Conservation (phyloP, 2,888 invertebrate genomes). For the Rhagonycha fulva region DNA sequence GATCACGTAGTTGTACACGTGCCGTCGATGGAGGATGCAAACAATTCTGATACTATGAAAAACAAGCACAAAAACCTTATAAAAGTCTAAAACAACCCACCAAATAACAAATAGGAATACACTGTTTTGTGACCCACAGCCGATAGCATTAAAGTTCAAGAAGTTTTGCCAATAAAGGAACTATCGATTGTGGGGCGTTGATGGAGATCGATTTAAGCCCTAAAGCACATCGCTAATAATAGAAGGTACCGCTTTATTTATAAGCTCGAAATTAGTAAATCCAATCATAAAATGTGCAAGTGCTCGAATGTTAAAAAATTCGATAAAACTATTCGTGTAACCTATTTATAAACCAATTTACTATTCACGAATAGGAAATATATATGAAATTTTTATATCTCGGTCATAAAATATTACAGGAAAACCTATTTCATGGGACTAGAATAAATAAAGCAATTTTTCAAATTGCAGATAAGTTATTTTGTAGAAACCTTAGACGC, state of each 20-base stretch:
- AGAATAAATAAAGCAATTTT: conserved; percentile 43
- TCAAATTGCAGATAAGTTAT: conserved; percentile 39
- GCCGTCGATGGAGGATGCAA: conserved; percentile 40
- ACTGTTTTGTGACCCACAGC: conserved; percentile 37
- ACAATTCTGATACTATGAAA: conserved; percentile 35
- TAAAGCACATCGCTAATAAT: conserved; percentile 14
- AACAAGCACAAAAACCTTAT: conserved; percentile 36
- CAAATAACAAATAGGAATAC: conserved; percentile 39
- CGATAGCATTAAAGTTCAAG: conserved; percentile 39
- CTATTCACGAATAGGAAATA: conserved; percentile 24
- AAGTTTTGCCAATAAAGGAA: conserved; percentile 40
- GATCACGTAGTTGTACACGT: conserved; percentile 38
- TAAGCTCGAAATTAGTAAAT: conserved; percentile 17
- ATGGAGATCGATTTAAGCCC: not conserved
- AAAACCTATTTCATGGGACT: conserved; percentile 26
- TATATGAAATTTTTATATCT: conserved; percentile 24
- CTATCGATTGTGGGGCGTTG: conserved; percentile 31
- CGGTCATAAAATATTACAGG: conserved; percentile 28
- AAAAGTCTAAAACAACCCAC: conserved; percentile 36
- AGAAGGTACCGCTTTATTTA: conserved; percentile 19
- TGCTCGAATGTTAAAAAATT: conserved; percentile 18
- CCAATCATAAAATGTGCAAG: conserved; percentile 21
- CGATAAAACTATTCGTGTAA: conserved; percentile 21
- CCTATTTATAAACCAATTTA: conserved; percentile 24
- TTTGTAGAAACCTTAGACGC: conserved; percentile 21